These are phyloP conservation scores for Zoanthus gigantus DNA, from an alignment of 92 coral and sea anemone genomes.

Conservation along the genomic window DNA sequence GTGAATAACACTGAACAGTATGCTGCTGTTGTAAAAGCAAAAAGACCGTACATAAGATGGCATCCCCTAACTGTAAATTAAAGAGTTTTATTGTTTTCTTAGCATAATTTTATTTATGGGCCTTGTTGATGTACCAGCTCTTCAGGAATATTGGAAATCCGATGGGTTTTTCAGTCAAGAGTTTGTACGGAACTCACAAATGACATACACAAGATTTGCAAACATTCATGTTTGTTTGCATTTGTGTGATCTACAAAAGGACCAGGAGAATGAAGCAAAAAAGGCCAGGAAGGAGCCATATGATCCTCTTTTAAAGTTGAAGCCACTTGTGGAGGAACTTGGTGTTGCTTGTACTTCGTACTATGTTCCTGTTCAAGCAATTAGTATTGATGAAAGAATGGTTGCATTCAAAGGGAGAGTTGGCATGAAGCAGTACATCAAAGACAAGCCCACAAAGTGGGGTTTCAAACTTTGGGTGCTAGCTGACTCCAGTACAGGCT, in stretches of 20 bases:
- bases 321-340: conserved; percentile 1
- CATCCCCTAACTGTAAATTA: background rate
- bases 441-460: conserved; percentile 30
- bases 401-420: conserved; percentile 26
- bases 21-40: background rate
- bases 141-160: background rate
- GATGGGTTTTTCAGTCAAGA: background rate
- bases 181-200: conserved; percentile 7
- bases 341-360: conserved; percentile 11
- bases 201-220: conserved; percentile 14
- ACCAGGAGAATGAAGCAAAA: background rate
- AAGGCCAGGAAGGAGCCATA: background rate
- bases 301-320: conserved; percentile 38
- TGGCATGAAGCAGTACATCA: background rate
- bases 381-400: conserved; percentile 4
- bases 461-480: conserved; percentile 36
- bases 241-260: background rate
- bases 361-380: background rate
- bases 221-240: background rate
- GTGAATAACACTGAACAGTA: background rate
- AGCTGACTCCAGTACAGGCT: conserved; percentile 5
- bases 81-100: background rate
- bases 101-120: background rate
- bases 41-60: background rate
- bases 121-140: background rate